Percentiles rank a stretch among this genome's conserved stretches.
These are phyloP conservation scores for Drosophila atripex DNA, from an alignment of 2,888 invertebrate species.

Conservation along the genomic window DNA sequence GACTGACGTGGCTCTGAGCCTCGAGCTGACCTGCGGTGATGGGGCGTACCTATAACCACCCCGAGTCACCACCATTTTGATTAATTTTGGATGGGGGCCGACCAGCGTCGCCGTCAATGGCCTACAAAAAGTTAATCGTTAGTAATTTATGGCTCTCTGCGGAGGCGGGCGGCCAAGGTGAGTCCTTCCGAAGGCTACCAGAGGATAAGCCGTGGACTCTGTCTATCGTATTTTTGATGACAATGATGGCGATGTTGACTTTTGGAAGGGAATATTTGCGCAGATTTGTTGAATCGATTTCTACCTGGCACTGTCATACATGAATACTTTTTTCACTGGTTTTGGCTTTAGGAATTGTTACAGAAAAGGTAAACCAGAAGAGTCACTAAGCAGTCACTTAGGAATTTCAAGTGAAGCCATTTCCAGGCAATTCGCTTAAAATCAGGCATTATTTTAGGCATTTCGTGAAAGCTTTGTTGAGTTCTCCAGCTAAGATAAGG, in stretches of 20 bases:
- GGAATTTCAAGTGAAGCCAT: neutral
- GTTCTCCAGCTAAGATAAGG: neutral
- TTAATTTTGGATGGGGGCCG: conserved; percentile 36
- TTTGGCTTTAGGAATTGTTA: neutral
- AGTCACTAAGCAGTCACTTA: neutral
- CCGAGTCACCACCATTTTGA: conserved; percentile 11
- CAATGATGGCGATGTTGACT: conserved; percentile 16
- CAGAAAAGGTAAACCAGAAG: neutral
- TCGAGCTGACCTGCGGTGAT: conserved; percentile 33
- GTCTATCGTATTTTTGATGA: neutral
- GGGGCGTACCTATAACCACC: neutral
- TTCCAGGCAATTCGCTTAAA: neutral
- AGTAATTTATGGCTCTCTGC: conserved; percentile 70
- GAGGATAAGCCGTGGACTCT: neutral
- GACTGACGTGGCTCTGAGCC: conserved; percentile 29
- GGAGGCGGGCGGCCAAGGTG: conserved; percentile 32
- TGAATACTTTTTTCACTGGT: neutral
- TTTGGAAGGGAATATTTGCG: conserved; percentile 7
- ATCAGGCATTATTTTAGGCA: neutral
- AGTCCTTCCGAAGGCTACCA: neutral
- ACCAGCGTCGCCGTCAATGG: conserved; percentile 40
- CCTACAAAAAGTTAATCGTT: conserved; percentile 74
- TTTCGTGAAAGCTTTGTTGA: neutral
- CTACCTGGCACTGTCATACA: neutral
- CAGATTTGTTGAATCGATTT: neutral